These are phyloP conservation scores for Theocolax elegans DNA, from an alignment of 1,140 invertebrate species.

Conservation along the genomic window DNA sequence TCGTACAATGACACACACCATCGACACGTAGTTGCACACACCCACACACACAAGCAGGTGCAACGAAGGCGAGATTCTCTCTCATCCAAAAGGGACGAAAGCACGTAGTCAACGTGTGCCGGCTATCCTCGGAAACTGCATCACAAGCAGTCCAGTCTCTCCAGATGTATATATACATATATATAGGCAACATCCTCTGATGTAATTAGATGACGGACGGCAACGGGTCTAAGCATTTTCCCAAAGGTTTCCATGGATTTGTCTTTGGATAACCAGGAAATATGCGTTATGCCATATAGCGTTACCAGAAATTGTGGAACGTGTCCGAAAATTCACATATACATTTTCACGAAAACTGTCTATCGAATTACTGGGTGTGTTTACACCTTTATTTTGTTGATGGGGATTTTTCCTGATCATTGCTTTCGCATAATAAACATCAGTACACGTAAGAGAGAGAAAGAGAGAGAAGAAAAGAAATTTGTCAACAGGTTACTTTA, in stretches of 20 bases:
- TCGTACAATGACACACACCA: constrained; percentile 2
- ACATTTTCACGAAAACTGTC: not conserved
- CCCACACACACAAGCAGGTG: no score
- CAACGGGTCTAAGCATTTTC: constrained; percentile 2
- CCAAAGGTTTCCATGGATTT: constrained; percentile 5
- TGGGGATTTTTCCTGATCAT: no score
- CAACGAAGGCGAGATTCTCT: not conserved
- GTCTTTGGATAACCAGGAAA: not conserved
- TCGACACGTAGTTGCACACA: not conserved
- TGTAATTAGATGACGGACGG: constrained; percentile 35
- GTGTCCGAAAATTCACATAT: not conserved
- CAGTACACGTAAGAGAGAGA: no score
- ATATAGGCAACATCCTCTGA: not conserved
- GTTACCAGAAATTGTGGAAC: not conserved
- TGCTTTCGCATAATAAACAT: no score
- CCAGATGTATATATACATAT: no score
- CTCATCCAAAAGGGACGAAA: not conserved
- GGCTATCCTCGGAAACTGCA: constrained; percentile 1
- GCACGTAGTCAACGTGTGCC: not conserved
- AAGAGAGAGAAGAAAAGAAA: no score
- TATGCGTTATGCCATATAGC: constrained; percentile 4
- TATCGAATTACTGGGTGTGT: no score
- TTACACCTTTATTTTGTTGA: no score
- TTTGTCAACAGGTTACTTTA: no score
- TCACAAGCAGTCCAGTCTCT: constrained; percentile 7